Evolutionary conservation across 2,888 invertebrate genomes (phyloP), one percentile per base, ranked within the genome.

Genomic region (Campoplex nolae): DNA sequence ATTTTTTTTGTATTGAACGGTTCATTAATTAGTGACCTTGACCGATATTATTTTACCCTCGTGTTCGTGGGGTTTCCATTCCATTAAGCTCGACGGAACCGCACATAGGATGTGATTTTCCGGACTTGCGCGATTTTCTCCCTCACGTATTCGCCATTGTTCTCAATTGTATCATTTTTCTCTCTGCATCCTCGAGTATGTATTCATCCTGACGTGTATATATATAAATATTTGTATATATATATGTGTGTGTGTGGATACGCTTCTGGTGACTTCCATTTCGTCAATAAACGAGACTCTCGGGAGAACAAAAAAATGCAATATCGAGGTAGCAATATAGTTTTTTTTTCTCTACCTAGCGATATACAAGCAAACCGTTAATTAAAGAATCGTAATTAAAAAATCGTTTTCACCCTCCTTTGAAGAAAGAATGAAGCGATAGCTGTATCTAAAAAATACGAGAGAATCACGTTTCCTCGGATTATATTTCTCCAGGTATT

Each of bases 301-400:
- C 38, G 75, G 62, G 42, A 78, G 71, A 78, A 74, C 78, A 85
- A 85, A 74, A 23, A 68, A 74, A 67, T 23, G 74, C 74, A 48
- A 74, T 75, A 70, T 79, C 74, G 67, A 73, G 73, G 42, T 77
- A 48, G 68, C 77, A 76, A 65, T 81, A 45, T 56, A 45, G 45
- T 54, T 85, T 71, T 23, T 23, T 23, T 23, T 80, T 85, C 28
- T 85, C 28, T 65, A 65, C 23, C 51, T 54, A 16, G 42, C 35
- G 38, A 38, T 35, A 11, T 56, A 45, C 68, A 73, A 77, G 51
- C 56, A 45, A 45, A 9, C 6, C 51, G 82, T 82, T 82, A 78
- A 85, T 85, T 78, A 51, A 78, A 82, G 78, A 78, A 68, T 51
- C 58, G 82, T 78, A 82, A 85, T 83, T 82, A 77, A 85, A 82